Conservation (phyloP, 2,888 invertebrate genomes). For the Alloplasta piceator region DNA sequence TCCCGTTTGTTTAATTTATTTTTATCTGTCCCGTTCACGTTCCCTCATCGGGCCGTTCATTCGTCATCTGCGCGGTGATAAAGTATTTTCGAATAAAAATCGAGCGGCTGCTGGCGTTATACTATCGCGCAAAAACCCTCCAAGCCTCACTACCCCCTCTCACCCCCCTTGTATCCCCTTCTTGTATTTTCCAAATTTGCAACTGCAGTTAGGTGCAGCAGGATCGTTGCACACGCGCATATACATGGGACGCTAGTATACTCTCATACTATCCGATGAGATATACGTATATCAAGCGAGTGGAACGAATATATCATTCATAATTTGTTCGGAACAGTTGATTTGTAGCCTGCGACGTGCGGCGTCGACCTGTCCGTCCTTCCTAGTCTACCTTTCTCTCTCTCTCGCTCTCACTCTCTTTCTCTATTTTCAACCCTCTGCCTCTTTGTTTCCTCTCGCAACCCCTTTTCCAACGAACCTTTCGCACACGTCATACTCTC, state of each 20-base stretch:
- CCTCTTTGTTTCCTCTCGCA: conserved; percentile 52
- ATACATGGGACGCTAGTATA: conserved; percentile 45
- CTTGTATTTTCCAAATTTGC: conserved; percentile 66
- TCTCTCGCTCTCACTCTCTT: conserved; percentile 36
- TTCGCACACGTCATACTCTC: conserved; percentile 50
- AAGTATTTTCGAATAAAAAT: conserved; percentile 67
- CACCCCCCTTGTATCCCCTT: conserved; percentile 28
- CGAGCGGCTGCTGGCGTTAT: conserved; percentile 57
- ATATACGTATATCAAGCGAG: conserved; percentile 80
- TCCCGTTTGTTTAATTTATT: conserved; percentile 7
- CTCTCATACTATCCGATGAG: conserved; percentile 66
- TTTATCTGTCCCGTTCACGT: conserved; percentile 47
- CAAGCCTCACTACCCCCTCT: conserved; percentile 1
- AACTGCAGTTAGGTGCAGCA: conserved; percentile 68
- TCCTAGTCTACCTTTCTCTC: conserved; percentile 46
- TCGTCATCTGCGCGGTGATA: conserved; percentile 61
- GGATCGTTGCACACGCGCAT: conserved; percentile 55
- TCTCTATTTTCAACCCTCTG: conserved; percentile 47
- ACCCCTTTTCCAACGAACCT: conserved; percentile 39
- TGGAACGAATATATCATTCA: conserved; percentile 83
- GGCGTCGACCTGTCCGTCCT: conserved; percentile 78
- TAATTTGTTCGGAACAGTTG: conserved; percentile 83
- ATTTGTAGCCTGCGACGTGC: conserved; percentile 82
- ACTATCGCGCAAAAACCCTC: conserved; percentile 23
- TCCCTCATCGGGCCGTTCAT: conserved; percentile 63